Base-by-base conservation (phyloP, 2,797 vertebrate species). In the Alfaro cultratus region DNA sequence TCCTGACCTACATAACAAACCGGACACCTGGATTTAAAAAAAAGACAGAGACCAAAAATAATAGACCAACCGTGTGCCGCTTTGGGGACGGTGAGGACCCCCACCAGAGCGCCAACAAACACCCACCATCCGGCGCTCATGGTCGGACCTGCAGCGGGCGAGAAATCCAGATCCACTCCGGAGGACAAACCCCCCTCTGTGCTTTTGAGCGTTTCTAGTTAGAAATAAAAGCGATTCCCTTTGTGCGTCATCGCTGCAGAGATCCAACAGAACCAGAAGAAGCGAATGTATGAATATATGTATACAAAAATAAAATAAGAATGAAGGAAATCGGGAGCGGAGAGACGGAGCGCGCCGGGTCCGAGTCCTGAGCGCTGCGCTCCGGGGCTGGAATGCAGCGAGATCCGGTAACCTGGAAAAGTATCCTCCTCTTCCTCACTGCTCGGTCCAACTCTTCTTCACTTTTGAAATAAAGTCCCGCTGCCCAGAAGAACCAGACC, bases 111-210 rank as follows among this genome's bases (percentile, higher is more conserved):
- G 43, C 84, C 80, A 0, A 86, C 81, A n/a, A 84, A 77, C 0
- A 88, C 82, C 92, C 93, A 91, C 77, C 91, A 82, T 73, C 78
- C 83, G 45, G 68, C 68, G 23, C 5, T 41, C 93, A 93, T 94
- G 89, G 74, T 86, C 73, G 39, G 68, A 1, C 47, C 71, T 72
- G 53, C 12, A 49, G 18, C 3, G 31, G 62, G 62, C 62, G 36
- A 76, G 74, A 84, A 87, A 81, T 89, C 88, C 89, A 79, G 78
- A 80, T 75, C 80, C 83, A 76, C 71, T 68, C 68, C 26, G 75
- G 49, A 47, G 62, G 18, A 4, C 5, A 43, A 73, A 23, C 79
- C 26, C 45, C 13, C 23, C 71, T 53, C 60, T 71, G 26, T 43
- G 57, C 23, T 47, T 49, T 71, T 71, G 23, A 41, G 0, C 74